A percentile compares a stretch with the other conserved stretches of the same genome.
phyloP scores from a whole-genome alignment of 2,113 vertebrate species.

The Gnathonemus echidnorhynchus region DNA sequence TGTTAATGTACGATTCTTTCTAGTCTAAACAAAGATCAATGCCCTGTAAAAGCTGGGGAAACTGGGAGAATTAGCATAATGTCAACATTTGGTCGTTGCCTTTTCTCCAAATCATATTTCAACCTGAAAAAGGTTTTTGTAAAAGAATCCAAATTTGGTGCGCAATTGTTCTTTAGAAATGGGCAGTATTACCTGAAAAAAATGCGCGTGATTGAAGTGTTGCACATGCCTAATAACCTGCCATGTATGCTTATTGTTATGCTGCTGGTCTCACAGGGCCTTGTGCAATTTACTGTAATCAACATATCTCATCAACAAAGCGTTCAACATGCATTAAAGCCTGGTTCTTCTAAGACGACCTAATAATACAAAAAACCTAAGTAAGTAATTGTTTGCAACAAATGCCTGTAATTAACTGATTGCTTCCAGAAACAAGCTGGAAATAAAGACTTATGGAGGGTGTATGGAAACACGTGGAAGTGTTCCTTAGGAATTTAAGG shows the following conservation, averaged over 20 bases:
- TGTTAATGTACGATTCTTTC: background rate
- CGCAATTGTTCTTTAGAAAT: background rate
- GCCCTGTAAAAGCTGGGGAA: background rate
- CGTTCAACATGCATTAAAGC: background rate
- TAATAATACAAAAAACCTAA: background rate
- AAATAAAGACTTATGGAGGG: background rate
- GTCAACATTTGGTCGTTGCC: background rate
- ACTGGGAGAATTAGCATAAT: background rate
- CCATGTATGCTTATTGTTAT: background rate
- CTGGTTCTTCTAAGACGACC: background rate
- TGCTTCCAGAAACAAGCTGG: conserved; percentile 3
- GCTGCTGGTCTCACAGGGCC: background rate
- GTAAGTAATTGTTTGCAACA: conserved; percentile 1
- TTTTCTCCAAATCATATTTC: background rate
- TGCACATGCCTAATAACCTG: background rate
- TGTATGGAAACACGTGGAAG: background rate
- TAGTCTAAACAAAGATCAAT: background rate
- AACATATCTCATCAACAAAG: background rate
- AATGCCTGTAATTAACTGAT: background rate
- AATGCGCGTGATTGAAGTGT: background rate
- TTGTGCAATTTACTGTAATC: background rate
- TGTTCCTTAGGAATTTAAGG: conserved; percentile 4
- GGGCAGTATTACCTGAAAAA: background rate
- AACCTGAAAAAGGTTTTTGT: background rate
- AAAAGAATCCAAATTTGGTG: background rate